These are phyloP conservation scores for Rynchops niger DNA, from an alignment of 2,113 vertebrate genomes.

Conservation along the genomic window DNA sequence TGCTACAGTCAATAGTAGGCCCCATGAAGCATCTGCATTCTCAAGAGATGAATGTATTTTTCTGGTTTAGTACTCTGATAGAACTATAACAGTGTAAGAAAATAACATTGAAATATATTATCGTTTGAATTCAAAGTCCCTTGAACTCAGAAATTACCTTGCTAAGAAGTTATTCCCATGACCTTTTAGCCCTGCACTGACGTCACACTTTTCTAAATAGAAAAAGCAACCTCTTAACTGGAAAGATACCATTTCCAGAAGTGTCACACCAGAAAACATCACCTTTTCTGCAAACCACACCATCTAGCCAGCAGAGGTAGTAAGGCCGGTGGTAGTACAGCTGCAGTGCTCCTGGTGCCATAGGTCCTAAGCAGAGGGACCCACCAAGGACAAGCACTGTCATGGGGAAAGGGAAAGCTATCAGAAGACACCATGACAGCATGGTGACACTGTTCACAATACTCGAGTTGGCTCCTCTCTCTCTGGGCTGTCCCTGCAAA, in stretches of 20 bases:
- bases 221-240: background rate
- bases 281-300: background rate
- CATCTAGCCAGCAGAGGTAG: background rate
- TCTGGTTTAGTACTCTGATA: background rate
- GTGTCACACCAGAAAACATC: background rate
- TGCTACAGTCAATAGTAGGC: background rate
- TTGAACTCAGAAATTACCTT: background rate
- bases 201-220: background rate
- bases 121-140: background rate
- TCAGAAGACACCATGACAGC: background rate
- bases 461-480: background rate
- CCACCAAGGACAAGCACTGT: background rate
- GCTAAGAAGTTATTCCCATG: background rate
- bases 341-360: background rate
- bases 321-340: background rate
- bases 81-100: background rate
- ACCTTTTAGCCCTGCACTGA: background rate
- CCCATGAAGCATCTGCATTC: background rate
- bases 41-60: background rate
- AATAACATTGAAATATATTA: background rate
- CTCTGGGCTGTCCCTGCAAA: background rate
- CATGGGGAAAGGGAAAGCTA: background rate
- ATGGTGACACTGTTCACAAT: accelerated
- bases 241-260: background rate
- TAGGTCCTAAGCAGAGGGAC: background rate